Percentiles rank a stretch among this genome's conserved stretches.
These are phyloP conservation scores for Drosophila vallismaia DNA, from an alignment of 2,888 invertebrate genomes.

Conservation along the genomic window DNA sequence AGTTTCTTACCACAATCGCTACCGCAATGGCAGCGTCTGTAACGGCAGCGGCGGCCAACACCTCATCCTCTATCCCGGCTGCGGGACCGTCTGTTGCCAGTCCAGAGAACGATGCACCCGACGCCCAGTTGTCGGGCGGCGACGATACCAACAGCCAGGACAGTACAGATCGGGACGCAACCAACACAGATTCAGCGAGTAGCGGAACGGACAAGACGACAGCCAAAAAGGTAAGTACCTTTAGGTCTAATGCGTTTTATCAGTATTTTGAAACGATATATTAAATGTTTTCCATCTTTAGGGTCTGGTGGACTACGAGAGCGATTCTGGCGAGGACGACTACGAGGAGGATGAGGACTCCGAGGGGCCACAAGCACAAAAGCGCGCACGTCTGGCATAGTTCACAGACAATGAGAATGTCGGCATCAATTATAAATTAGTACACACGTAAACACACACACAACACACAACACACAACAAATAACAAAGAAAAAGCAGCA, in stretches of 20 bases:
- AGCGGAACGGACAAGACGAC: constrained; percentile 58
- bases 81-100: constrained; percentile 49
- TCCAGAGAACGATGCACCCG: constrained; percentile 45
- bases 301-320: constrained; percentile 98
- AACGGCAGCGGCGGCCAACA: constrained; percentile 77
- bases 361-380: constrained; percentile 82
- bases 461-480: constrained; percentile 27
- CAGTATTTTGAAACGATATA: no score
- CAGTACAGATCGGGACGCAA: constrained; percentile 23
- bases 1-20: constrained; percentile 77
- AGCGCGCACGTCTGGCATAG: constrained; percentile 84
- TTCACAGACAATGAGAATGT: constrained; percentile 53
- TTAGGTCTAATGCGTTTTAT: no score
- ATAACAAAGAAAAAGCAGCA: neutral
- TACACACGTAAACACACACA: constrained; percentile 54
- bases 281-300: constrained; percentile 76
- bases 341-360: constrained; percentile 86
- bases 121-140: constrained; percentile 20
- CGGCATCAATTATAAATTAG: constrained; percentile 70
- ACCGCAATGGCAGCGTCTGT: constrained; percentile 75
- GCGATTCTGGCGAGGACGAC: constrained; percentile 97
- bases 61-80: constrained; percentile 56
- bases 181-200: constrained; percentile 36
- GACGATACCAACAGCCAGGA: constrained; percentile 30
- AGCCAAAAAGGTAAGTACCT: constrained; percentile 59